A percentile compares a stretch with the other conserved stretches of the same genome.
phyloP scores from a whole-genome alignment of 1,140 invertebrate species.

The Caenorhabditis tropicalis region DNA sequence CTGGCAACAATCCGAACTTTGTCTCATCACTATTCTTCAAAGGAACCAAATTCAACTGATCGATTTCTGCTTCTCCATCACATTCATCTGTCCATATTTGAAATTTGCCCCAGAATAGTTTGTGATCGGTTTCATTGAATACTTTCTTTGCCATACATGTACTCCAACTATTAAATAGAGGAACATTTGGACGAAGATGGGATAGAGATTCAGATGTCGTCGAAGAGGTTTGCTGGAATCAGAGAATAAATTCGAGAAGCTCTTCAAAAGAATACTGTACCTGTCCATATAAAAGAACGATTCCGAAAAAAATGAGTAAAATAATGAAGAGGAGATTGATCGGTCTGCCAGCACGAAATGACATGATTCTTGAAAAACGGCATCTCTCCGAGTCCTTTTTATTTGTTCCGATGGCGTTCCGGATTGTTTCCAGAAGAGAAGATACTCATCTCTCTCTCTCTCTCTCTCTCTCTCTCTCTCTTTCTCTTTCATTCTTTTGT shows the following conservation, averaged over 20 bases:
- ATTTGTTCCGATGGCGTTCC: constrained; percentile 21
- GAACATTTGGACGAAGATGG: background rate
- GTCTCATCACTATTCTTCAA: constrained; percentile 29
- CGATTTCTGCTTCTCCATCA: background rate
- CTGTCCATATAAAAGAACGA: constrained; percentile 10
- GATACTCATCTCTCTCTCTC: background rate
- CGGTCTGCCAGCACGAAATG: background rate
- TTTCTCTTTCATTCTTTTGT: no score
- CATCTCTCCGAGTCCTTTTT: background rate
- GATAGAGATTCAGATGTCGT: background rate
- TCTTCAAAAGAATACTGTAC: background rate
- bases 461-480: no score
- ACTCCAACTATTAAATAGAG: constrained; percentile 8
- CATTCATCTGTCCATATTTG: constrained; percentile 19
- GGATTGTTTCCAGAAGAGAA: background rate
- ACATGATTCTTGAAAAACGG: background rate
- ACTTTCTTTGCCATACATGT: background rate
- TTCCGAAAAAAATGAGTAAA: constrained; percentile 7
- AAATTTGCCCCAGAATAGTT: constrained; percentile 5
- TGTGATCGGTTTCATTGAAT: constrained; percentile 5
- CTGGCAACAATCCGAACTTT: constrained; percentile 6
- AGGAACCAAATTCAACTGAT: constrained; percentile 23
- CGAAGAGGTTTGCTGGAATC: background rate
- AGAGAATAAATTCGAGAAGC: background rate
- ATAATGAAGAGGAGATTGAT: constrained; percentile 9